Conservation (phyloP, 2,113 vertebrate species). For the Puma concolor region DNA sequence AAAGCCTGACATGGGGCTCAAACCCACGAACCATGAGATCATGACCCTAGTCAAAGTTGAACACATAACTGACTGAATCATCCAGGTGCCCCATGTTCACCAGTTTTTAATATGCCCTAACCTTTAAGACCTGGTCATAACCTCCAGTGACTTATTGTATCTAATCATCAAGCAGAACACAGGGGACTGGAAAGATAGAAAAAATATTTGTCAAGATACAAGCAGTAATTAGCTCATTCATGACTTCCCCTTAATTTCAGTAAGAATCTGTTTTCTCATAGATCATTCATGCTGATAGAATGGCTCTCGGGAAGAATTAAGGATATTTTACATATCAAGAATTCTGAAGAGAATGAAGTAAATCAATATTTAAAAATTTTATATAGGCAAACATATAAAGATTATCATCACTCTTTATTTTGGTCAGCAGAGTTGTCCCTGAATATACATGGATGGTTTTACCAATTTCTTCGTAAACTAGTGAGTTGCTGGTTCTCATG, state of each 20-base stretch:
- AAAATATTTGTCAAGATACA: not conserved
- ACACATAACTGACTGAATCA: no score
- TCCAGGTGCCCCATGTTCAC: not conserved
- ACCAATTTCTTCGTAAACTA: not conserved
- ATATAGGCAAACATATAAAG: not conserved
- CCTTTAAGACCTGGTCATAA: not conserved
- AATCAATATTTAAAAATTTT: slow-evolving; percentile 23
- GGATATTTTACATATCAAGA: not conserved
- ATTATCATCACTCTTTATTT: not conserved
- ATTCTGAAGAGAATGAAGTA: slow-evolving; percentile 16
- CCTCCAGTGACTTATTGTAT: not conserved
- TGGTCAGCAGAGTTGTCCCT: not conserved
- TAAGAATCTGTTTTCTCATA: not conserved
- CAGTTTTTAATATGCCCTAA: not conserved
- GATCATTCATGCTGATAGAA: slow-evolving; percentile 13
- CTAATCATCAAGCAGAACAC: not conserved
- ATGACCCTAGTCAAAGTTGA: no score
- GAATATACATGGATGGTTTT: not conserved
- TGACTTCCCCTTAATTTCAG: slow-evolving; percentile 34
- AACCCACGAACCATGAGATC: no score
- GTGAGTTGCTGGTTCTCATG: not conserved
- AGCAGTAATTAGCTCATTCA: slow-evolving; percentile 31
- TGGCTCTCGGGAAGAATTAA: not conserved
- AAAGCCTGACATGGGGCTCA: no score
- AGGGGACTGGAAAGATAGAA: not conserved